Base-by-base conservation (phyloP, 2,113 vertebrate genomes). In the Gobius niger region DNA sequence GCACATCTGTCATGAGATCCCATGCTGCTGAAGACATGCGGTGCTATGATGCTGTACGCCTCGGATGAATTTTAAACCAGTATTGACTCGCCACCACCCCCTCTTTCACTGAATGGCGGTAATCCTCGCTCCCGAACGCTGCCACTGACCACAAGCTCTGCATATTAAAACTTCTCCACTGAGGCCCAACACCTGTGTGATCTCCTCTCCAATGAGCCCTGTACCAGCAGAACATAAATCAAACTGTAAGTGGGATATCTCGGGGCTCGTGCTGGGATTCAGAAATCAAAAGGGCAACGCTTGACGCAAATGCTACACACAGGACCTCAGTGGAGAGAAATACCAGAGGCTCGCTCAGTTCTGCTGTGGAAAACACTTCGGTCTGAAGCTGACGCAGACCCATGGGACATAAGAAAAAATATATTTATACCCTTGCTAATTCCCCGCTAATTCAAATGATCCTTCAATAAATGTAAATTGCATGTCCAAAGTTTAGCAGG, bases 141-240 rank as follows among this genome's bases (percentile, higher is more conserved):
- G 80, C 65, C 81, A 68, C 60, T 70, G 83, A 89, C 87, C 84
- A 87, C 73, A 57, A 85, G 80, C 68, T 86, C 83, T 87, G 89
- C 90, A 92, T 91, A 92, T 90, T 92, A 92, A 93, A 92, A 90
- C 77, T 85, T 90, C 87, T 86, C 54, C 76, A 61, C 82, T 80
- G 78, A 78, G 78, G 77, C 82, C 83, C 77, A 79, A 87, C 90
- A 91, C 88, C 87, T 89, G 85, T 75, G 82, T 75, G 82, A 88
- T 88, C 85, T 79, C 78, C 82, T 79, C 76, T 76, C 71, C 85
- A 73, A 59, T 81, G 86, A 88, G 82, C 85, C 62, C 66, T 73
- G 81, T 78, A 69, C 77, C 81, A 72, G 72, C 44, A 74, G 76
- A 78, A 83, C 89, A 91, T 93, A 92, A 94, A 93, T 94, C 91